phyloP scores from a whole-genome alignment of 2,113 vertebrate species.

The Trachemys scripta region DNA sequence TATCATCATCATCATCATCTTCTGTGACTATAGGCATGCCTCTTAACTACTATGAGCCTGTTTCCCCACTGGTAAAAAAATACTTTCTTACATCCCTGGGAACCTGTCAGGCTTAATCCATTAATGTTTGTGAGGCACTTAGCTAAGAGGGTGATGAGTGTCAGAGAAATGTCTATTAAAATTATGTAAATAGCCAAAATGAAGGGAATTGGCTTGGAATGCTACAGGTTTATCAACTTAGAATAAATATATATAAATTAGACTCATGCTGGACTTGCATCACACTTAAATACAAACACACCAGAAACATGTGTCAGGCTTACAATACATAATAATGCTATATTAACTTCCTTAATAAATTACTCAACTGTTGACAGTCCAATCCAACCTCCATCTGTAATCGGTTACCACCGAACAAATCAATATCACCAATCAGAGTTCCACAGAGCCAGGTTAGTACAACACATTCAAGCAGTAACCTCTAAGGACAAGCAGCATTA shows the following conservation, averaged over 20 bases:
- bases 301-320: not conserved
- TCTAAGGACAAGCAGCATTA: not conserved
- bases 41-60: not conserved
- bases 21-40: not conserved
- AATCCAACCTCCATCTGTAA: no score
- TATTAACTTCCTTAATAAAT: not conserved
- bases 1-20: no score
- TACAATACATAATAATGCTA: fast-evolving
- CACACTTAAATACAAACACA: not conserved
- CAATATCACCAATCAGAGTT: no score
- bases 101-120: not conserved
- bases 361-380: not conserved
- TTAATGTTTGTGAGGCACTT: not conserved
- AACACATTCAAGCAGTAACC: not conserved
- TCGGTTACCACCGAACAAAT: no score
- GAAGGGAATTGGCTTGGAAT: not conserved
- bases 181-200: not conserved
- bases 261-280: not conserved
- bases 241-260: not conserved
- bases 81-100: not conserved
- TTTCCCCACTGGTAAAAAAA: not conserved
- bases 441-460: not conserved
- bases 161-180: not conserved
- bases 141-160: not conserved
- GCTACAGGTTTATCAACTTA: not conserved